phyloP scores from a whole-genome alignment of 2,888 invertebrate genomes.

The Gnatocerus cornutus region DNA sequence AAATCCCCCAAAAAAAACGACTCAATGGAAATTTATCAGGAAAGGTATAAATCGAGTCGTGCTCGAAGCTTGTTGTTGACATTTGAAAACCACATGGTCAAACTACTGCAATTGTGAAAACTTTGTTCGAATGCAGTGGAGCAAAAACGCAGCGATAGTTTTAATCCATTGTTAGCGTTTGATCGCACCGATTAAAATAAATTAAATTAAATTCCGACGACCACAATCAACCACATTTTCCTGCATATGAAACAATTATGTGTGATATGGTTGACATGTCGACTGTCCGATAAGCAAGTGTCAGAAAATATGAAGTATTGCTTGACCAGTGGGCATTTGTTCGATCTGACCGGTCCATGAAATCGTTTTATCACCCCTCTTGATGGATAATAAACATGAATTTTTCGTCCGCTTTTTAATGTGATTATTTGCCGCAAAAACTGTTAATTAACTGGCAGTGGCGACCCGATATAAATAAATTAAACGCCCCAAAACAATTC shows the following conservation, averaged over 20 bases:
- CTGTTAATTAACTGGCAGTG: too few species aligned
- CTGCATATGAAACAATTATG: slow-evolving; percentile 13
- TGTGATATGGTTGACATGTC: slow-evolving; percentile 25
- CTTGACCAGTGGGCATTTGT: slow-evolving; percentile 21
- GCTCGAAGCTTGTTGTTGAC: not conserved
- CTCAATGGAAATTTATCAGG: not conserved
- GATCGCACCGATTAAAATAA: slow-evolving; percentile 4
- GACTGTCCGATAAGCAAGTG: slow-evolving; percentile 38
- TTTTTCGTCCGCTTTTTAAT: slow-evolving; percentile 15
- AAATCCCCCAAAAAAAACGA: not conserved
- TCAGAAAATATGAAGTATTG: slow-evolving; percentile 36
- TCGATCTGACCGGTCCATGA: slow-evolving; percentile 24
- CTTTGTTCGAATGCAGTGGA: too few species aligned
- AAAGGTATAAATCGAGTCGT: slow-evolving; percentile 3
- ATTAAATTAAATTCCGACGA: slow-evolving; percentile 8
- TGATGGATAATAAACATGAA: slow-evolving; percentile 40
- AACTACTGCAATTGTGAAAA: slow-evolving; percentile 1
- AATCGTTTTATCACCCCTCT: slow-evolving; percentile 39
- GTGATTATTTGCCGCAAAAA: not conserved
- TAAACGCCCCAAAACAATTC: too few species aligned
- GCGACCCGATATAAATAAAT: too few species aligned
- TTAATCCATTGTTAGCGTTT: too few species aligned
- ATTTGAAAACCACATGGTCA: not conserved
- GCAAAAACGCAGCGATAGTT: not conserved
- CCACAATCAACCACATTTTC: not conserved